Conservation (phyloP, 2,888 invertebrate genomes). For the Spodoptera littoralis region DNA sequence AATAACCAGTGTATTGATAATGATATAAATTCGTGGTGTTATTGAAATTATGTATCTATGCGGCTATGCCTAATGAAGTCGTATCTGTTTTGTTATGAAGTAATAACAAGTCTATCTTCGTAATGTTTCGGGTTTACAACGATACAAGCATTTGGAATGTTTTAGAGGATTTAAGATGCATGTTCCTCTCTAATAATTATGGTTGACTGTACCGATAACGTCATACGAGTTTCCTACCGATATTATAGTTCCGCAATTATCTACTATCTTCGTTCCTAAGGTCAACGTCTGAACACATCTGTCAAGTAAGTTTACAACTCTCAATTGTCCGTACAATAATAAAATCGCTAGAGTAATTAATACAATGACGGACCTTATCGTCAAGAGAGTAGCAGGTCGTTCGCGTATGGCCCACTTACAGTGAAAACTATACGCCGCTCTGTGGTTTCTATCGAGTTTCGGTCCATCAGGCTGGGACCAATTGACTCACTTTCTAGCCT, state of each 20-base stretch:
- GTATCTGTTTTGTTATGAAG: no score
- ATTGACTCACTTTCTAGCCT: conserved; percentile 78
- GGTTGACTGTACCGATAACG: no score
- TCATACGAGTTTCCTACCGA: neutral
- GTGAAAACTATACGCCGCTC: conserved; percentile 80
- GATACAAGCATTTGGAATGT: no score
- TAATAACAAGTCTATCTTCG: no score
- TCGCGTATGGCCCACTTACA: conserved; percentile 80
- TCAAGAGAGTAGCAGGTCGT: conserved; percentile 76
- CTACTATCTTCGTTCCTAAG: conserved; percentile 12
- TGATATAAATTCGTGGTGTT: no score
- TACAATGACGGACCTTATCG: conserved; percentile 68
- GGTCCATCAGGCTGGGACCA: conserved; percentile 76
- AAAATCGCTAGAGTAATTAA: conserved; percentile 57
- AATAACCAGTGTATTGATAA: no score
- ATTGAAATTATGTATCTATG: no score
- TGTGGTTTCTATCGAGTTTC: conserved; percentile 84
- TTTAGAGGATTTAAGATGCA: no score
- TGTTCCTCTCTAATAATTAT: no score
- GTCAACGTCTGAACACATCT: conserved; percentile 27
- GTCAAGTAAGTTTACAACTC: conserved; percentile 35
- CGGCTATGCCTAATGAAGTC: no score
- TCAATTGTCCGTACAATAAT: conserved; percentile 17
- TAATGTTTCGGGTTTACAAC: no score
- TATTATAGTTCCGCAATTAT: conserved; percentile 15